Base-by-base conservation (phyloP, 2,888 invertebrate species). In the Phengaris alcon region DNA sequence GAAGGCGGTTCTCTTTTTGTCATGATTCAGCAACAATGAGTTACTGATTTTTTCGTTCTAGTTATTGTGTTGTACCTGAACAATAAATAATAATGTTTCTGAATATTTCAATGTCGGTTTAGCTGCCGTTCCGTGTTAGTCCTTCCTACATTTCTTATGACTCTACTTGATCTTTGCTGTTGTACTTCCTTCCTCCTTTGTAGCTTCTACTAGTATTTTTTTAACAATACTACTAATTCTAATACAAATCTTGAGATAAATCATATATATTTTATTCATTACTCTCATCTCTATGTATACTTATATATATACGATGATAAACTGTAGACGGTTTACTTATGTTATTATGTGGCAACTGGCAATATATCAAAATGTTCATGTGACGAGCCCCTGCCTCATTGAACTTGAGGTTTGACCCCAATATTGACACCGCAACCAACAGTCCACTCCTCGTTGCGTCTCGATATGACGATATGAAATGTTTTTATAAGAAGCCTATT, bases 341-440 rank as follows among this genome's bases (percentile, higher is more conserved):
- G 13, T 35, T n/a, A 35, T 22, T 35, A 52, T 52, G 10, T 59
- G 15, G 54, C 51, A 9, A 68, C 3, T 68, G 74, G 46, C 22
- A 59, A 22, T 13, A 51, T 74, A 74, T 74, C 68, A 68, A 35
- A 35, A 54, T 22, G 55, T 55, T 15, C 54, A 75, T 55, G 68
- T 44, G 75, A 75, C 75, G 69, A 75, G 75, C 75, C 75, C 69
- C 74, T 55, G 68, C 46, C 13, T 75, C 44, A 68, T 46, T 75
- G 75, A 75, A 75, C 75, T 75, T 75, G 69, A 69, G 54, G 15
- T 69, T 69, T 72, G 57, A 15, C 75, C 75, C 55, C 55, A 75
- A 75, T 55, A 69, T 69, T n/a, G 48, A 54, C 54, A 51, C 52
- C 52, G 54, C 52, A 54, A 55, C 69, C 55, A 75, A 46, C 15